Percentiles rank a stretch among this genome's conserved stretches.
Conservation (phyloP, 2,888 invertebrate genomes). For the Brenthis daphne region DNA sequence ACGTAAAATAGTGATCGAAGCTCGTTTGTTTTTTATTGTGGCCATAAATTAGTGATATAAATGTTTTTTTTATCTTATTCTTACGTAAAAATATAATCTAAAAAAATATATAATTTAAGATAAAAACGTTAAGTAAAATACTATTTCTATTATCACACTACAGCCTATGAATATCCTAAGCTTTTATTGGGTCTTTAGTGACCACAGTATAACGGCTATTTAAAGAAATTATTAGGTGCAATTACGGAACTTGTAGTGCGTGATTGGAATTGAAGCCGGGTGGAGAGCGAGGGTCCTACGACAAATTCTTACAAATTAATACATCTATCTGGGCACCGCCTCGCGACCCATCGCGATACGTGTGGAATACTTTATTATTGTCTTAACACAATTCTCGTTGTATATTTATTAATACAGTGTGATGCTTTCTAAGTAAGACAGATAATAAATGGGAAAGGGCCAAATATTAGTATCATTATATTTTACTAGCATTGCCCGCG, state of each 20-base stretch:
- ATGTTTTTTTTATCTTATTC: conserved; percentile 6
- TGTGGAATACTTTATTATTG: conserved; percentile 73
- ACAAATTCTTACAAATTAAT: conserved; percentile 83
- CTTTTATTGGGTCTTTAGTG: conserved; percentile 26
- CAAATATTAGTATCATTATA: no score
- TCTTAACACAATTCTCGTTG: conserved; percentile 58
- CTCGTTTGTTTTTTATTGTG: conserved; percentile 49
- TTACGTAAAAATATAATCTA: neutral
- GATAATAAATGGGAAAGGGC: neutral
- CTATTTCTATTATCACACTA: no score
- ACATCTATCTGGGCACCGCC: conserved; percentile 72
- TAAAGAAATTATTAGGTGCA: conserved; percentile 81
- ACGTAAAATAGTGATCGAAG: conserved; percentile 54
- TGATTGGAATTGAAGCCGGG: conserved; percentile 75
- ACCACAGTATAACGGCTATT: conserved; percentile 55
- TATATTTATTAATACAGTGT: conserved; percentile 57
- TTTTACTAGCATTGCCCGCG: no score
- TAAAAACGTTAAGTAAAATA: no score
- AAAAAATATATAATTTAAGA: no score
- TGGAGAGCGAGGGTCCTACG: conserved; percentile 69
- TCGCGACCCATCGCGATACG: conserved; percentile 70
- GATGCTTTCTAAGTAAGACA: conserved; percentile 35
- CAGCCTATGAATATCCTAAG: neutral
- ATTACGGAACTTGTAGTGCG: conserved; percentile 80
- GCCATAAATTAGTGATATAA: conserved; percentile 24